phyloP scores from a whole-genome alignment of 2,888 invertebrate species.

The Resseliella maxima region DNA sequence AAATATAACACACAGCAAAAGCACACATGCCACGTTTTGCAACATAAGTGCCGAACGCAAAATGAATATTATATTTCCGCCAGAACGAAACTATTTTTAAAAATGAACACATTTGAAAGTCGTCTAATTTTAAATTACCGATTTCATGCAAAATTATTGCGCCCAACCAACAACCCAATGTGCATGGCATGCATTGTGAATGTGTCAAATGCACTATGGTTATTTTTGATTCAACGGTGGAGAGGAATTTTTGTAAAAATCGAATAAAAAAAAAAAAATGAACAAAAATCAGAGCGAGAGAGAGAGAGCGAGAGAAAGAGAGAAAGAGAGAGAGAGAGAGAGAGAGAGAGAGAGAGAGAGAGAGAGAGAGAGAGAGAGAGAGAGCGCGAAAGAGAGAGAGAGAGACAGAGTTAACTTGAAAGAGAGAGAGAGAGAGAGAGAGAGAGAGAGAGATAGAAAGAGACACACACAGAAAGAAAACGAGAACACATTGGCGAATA shows the following conservation, averaged over 20 bases:
- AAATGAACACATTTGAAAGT: slow-evolving; percentile 35
- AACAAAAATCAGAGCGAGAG: background rate
- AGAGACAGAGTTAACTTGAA: no score
- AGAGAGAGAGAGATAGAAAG: no score
- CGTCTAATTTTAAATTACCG: slow-evolving; percentile 51
- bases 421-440: no score
- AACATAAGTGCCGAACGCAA: background rate
- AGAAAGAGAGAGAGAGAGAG: no score
- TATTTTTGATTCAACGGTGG: background rate
- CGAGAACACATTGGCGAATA: no score
- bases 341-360: no score
- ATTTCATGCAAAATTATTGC: slow-evolving; percentile 45
- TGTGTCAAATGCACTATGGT: background rate
- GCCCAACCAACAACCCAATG: background rate
- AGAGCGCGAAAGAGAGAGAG: no score
- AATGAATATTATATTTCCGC: slow-evolving; percentile 42
- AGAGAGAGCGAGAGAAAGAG: no score
- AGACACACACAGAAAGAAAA: no score
- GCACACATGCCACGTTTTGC: background rate
- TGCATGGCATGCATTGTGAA: slow-evolving; percentile 9
- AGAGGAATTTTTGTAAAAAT: background rate
- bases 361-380: no score
- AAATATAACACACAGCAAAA: no score
- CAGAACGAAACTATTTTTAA: slow-evolving; percentile 32
- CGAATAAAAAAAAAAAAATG: background rate